Base-by-base conservation (phyloP, 2,797 vertebrate genomes). In the Sternarchorhynchus goeldii region DNA sequence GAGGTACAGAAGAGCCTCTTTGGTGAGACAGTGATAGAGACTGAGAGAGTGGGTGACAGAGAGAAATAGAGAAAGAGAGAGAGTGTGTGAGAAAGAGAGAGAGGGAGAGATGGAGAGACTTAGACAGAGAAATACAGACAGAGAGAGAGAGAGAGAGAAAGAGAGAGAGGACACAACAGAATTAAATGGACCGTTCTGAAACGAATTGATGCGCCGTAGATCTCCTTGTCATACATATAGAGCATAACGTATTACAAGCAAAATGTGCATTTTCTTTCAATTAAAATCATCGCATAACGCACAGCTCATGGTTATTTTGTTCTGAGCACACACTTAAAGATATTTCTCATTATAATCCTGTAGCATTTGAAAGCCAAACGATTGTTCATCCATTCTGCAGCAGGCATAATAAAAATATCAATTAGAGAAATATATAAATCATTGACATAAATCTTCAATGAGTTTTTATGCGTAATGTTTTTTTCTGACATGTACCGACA, bases 1-100 rank as follows among this genome's bases (percentile, higher is more conserved):
- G 25, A 25, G 8, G 6, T 25, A 0, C 25, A 25, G 25, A 25
- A 25, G 25, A 25, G 25, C 25, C 25, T 25, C 25, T 25, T 25
- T 25, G 25, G 25, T 25, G 25, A 25, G 25, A 25, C 55, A 57
- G 1, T 57, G 29, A 14, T 1, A 31, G 17, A 29, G 70, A 50
- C 31, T 71, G 17, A 65, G 60, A 58, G 59, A 55, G 36, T 76
- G 59, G 65, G 72, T 70, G 57, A 70, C 39, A 71, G 57, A 75
- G 53, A 20, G n/a, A 65, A 67, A 65, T 16, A 8, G 58, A 66
- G 17, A 45, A 56, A 32, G 34, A 50, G 21, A 29, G 20, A 21
- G 45, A 64, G 45, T 41, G 29, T 16, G 21, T 36, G 12, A 18
- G 17, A n/a, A 17, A 50, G 72, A 41, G 18, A 57, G 16, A 6